Conservation (phyloP, 2,113 vertebrate species). For the Platysteira castanea region DNA sequence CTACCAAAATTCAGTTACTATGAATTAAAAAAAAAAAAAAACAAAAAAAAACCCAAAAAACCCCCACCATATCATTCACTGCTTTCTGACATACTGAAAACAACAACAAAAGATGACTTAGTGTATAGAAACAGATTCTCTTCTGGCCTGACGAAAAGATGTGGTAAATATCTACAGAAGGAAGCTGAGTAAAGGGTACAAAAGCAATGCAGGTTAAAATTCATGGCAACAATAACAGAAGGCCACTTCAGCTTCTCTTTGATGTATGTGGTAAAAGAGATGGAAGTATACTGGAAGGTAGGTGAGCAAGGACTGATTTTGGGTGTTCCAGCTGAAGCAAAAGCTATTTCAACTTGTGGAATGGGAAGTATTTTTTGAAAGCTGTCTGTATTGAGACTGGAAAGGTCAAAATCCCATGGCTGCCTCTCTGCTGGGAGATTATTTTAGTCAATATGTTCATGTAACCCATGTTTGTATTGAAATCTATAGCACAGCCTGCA, state of each 20-base stretch:
- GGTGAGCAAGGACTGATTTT: not conserved
- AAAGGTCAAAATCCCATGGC: not conserved
- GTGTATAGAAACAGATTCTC: not conserved
- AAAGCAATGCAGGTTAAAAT: not conserved
- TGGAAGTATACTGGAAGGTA: not conserved
- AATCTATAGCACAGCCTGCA: not conserved
- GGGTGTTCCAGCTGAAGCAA: not conserved
- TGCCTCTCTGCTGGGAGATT: not conserved
- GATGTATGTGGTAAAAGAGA: not conserved
- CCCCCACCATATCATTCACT: not conserved
- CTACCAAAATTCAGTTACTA: not conserved
- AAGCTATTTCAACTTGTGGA: not conserved
- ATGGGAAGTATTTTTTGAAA: not conserved
- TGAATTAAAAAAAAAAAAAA: not conserved
- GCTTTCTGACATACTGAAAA: not conserved
- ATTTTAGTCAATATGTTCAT: not conserved
- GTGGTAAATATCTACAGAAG: not conserved
- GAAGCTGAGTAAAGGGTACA: not conserved
- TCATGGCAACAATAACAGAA: not conserved
- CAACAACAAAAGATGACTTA: not conserved
- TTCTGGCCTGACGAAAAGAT: not conserved
- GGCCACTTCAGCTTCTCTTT: not conserved
- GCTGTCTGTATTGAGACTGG: not conserved
- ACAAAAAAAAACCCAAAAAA: not conserved
- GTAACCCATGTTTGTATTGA: not conserved